These are phyloP conservation scores for Chaetodon trifasciatus DNA, from an alignment of 2,797 vertebrate genomes.

Conservation along the genomic window DNA sequence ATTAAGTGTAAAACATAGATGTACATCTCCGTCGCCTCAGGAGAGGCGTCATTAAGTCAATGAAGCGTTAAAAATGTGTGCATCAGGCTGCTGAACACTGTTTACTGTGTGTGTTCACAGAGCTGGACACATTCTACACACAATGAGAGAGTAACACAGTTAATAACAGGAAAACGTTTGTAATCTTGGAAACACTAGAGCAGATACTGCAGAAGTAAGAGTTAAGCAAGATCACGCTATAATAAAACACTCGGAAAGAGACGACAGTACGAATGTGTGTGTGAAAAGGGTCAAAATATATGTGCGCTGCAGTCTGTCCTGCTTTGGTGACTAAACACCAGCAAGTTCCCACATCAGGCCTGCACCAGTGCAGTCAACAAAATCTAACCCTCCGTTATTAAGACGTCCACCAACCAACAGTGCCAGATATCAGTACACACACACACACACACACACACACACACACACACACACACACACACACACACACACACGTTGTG, in stretches of 20 bases:
- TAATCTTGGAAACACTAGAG: too few species aligned
- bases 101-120: neutral
- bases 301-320: neutral
- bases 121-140: neutral
- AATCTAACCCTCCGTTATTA: neutral
- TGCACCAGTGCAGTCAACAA: neutral
- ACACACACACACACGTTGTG: too few species aligned
- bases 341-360: neutral
- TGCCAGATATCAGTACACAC: too few species aligned
- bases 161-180: neutral
- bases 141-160: neutral
- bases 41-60: constrained; percentile 6
- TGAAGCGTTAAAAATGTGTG: constrained; percentile 6
- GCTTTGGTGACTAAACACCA: neutral
- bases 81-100: constrained; percentile 10
- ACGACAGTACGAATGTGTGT: neutral
- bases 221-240: neutral
- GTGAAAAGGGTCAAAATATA: neutral
- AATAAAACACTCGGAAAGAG: neutral
- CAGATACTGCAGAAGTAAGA: neutral
- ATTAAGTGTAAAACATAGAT: constrained; percentile 11
- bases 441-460: too few species aligned
- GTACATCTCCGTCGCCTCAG: neutral
- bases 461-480: neutral
- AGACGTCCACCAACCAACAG: neutral